phyloP scores from a whole-genome alignment of 2,113 vertebrate genomes.

The Ceyx cyanopectus region DNA sequence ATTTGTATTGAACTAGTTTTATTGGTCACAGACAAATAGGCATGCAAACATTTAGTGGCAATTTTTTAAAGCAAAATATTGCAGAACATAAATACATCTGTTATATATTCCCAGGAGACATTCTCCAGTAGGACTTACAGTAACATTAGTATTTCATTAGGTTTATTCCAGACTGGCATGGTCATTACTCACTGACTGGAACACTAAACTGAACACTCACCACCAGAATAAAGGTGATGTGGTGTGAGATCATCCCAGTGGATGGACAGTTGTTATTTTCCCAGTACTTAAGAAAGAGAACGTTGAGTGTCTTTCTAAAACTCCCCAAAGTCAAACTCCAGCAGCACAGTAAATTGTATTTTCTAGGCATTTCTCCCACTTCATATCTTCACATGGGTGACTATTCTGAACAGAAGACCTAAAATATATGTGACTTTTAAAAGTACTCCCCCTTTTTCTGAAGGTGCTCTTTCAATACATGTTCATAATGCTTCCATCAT shows the following conservation, averaged over 20 bases:
- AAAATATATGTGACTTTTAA: not conserved
- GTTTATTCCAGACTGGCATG: not conserved
- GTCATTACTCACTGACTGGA: not conserved
- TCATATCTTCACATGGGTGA: not conserved
- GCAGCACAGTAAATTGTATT: not conserved
- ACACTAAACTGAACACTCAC: not conserved
- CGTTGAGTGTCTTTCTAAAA: not conserved
- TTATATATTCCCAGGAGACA: not conserved
- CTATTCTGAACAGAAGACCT: not conserved
- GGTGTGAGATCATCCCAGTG: not conserved
- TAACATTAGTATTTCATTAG: not conserved
- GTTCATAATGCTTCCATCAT: not conserved
- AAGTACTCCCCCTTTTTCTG: not conserved
- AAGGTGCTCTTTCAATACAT: not conserved
- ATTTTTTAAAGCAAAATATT: slow-evolving; percentile 5
- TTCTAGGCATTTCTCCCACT: not conserved
- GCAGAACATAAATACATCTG: not conserved
- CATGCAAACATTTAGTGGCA: not conserved
- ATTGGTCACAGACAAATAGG: not conserved
- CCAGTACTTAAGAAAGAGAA: not conserved
- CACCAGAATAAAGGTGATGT: not conserved
- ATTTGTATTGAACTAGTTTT: not conserved
- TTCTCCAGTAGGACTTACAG: not conserved
- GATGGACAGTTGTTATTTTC: not conserved
- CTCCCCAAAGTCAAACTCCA: not conserved